Conservation (phyloP, 1,140 invertebrate species). For the Heliconius hewitsoni region DNA sequence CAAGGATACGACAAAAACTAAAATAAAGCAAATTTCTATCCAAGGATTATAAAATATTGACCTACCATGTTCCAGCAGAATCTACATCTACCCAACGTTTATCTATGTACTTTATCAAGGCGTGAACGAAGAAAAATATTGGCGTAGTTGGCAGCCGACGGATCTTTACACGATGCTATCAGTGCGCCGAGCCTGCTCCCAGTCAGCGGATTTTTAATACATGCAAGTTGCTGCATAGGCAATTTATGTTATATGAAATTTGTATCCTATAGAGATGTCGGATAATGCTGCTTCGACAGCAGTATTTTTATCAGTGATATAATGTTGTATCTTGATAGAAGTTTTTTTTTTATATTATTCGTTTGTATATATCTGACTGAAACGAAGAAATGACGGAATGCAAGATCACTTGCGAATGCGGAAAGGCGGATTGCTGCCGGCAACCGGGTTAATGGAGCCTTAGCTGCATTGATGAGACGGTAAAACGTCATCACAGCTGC, state of each 20-base stretch:
- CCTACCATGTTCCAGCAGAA: conserved; percentile 25
- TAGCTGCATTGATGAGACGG: too few species aligned
- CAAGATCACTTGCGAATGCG: too few species aligned
- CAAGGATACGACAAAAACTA: background rate
- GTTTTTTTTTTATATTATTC: too few species aligned
- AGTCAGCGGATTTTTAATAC: conserved; percentile 53
- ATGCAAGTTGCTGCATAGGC: conserved; percentile 33
- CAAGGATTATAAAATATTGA: conserved; percentile 24
- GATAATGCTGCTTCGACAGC: background rate
- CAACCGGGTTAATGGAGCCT: too few species aligned
- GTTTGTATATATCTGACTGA: background rate
- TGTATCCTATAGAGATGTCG: background rate
- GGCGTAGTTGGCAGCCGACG: conserved; percentile 36
- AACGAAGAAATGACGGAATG: background rate
- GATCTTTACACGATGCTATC: conserved; percentile 41
- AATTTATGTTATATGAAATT: conserved; percentile 4
- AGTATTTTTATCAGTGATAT: background rate
- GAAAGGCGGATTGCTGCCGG: too few species aligned
- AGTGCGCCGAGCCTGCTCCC: conserved; percentile 31
- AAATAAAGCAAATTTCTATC: background rate
- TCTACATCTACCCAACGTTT: conserved; percentile 29
- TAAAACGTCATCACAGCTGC: too few species aligned
- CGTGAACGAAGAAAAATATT: conserved; percentile 41
- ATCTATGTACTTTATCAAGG: conserved; percentile 37
- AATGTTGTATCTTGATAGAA: background rate